Base-by-base conservation (phyloP, 2,888 invertebrate species). In the Holacanthella duospinosa region DNA sequence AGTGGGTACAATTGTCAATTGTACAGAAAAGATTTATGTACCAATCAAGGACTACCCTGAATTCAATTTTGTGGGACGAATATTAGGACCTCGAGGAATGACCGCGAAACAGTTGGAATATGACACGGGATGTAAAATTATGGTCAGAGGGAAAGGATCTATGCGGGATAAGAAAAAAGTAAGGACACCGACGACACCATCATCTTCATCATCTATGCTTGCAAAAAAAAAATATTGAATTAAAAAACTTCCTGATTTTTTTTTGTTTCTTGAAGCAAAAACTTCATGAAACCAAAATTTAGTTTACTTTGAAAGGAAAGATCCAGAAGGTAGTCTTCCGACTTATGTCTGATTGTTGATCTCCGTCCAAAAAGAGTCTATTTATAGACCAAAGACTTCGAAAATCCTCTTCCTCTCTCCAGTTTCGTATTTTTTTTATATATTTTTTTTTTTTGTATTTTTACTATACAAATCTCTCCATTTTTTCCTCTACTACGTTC, bases 161-260 rank as follows among this genome's bases (percentile, higher is more conserved):
- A 97, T 97, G 96, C 84, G 97, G 80, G 96, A 97, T 80, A 96
- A 96, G 84, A 93, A 94, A 82, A 97, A 97, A 92, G 97, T 96
- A 83, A 44, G 16, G 55, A 36, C 21, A 21, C n/a, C 48, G n/a
- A n/a, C n/a, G n/a, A n/a, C n/a, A n/a, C n/a, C n/a, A n/a, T n/a
- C n/a, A n/a, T n/a, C n/a, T n/a, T n/a, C n/a, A n/a, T n/a, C n/a
- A n/a, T n/a, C n/a, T n/a, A n/a, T n/a, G n/a, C n/a, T n/a, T n/a
- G n/a, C n/a, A n/a, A n/a, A n/a, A n/a, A n/a, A n/a, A n/a, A n/a
- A n/a, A n/a, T n/a, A n/a, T n/a, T n/a, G n/a, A n/a, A n/a, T n/a
- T n/a, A n/a, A n/a, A n/a, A n/a, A n/a, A n/a, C n/a, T n/a, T n/a
- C n/a, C n/a, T n/a, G n/a, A n/a, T n/a, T n/a, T n/a, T n/a, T n/a